Conservation (phyloP, 2,113 vertebrate species). For the Rhinogobius similis region DNA sequence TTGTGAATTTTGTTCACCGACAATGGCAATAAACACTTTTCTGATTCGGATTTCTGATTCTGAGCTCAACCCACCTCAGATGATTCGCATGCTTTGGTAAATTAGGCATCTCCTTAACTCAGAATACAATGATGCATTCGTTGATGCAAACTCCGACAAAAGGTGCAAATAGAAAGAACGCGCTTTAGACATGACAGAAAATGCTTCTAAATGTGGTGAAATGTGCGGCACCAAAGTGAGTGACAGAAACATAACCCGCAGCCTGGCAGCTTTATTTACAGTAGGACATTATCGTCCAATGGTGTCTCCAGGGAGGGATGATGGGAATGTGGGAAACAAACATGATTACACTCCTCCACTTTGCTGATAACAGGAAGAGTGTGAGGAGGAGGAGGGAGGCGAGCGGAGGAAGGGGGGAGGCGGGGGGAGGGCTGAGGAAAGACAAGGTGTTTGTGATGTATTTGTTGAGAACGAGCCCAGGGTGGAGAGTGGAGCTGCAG, state of each 20-base stretch:
- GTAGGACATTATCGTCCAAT: constrained; percentile 65
- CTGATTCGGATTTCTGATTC: no score
- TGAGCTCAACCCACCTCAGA: background rate
- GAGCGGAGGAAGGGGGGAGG: constrained; percentile 1
- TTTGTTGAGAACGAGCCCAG: constrained; percentile 50
- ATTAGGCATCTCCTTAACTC: background rate
- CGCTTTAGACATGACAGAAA: constrained; percentile 38
- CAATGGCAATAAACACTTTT: no score
- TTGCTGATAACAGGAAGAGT: constrained; percentile 64
- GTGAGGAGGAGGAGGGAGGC: constrained; percentile 16
- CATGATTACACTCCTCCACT: constrained; percentile 65
- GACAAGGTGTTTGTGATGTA: constrained; percentile 54
- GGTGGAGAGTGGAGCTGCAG: constrained; percentile 40
- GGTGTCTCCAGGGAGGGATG: constrained; percentile 60
- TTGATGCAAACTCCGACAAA: constrained; percentile 6
- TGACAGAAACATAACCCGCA: constrained; percentile 51
- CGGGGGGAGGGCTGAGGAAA: constrained; percentile 18
- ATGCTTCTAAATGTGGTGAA: constrained; percentile 39
- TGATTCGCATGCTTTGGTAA: constrained; percentile 1
- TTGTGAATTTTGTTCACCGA: no score
- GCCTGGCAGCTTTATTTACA: constrained; percentile 68
- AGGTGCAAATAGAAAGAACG: constrained; percentile 44
- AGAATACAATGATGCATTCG: background rate
- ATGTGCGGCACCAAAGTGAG: constrained; percentile 39
- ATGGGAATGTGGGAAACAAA: constrained; percentile 69